Conservation (phyloP, 2,888 invertebrate genomes). For the Meandrusa payeni region DNA sequence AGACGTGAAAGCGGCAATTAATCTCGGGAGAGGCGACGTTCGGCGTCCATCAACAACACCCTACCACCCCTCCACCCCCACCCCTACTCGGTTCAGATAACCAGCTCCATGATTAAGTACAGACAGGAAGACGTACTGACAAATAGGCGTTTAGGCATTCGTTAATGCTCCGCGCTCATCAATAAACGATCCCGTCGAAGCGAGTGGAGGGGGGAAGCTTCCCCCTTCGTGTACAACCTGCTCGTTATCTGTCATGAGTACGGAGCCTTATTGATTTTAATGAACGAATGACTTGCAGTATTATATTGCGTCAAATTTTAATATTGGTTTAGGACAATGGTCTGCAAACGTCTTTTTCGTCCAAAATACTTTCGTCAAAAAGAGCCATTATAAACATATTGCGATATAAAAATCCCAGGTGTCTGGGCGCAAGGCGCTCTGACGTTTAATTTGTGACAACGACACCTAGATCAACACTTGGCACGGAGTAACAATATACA, state of each 20-base stretch:
- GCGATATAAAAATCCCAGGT: too few species aligned
- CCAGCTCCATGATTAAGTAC: constrained; percentile 74
- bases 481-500: too few species aligned
- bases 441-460: too few species aligned
- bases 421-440: too few species aligned
- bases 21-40: constrained; percentile 71
- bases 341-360: too few species aligned
- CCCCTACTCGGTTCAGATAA: constrained; percentile 49
- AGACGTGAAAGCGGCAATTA: constrained; percentile 73
- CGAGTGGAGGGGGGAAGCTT: neutral
- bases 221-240: constrained; percentile 4
- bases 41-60: constrained; percentile 35
- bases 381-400: too few species aligned
- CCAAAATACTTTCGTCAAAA: too few species aligned
- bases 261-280: constrained; percentile 18
- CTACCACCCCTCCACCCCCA: constrained; percentile 32
- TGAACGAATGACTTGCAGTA: too few species aligned
- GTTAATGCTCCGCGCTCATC: constrained; percentile 73
- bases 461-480: too few species aligned
- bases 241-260: neutral
- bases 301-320: too few species aligned
- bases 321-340: too few species aligned
- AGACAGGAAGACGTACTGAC: constrained; percentile 79
- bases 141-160: constrained; percentile 79
- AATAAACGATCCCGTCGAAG: constrained; percentile 58